phyloP scores from a whole-genome alignment of 2,113 vertebrate genomes.

The Vidua chalybeata region DNA sequence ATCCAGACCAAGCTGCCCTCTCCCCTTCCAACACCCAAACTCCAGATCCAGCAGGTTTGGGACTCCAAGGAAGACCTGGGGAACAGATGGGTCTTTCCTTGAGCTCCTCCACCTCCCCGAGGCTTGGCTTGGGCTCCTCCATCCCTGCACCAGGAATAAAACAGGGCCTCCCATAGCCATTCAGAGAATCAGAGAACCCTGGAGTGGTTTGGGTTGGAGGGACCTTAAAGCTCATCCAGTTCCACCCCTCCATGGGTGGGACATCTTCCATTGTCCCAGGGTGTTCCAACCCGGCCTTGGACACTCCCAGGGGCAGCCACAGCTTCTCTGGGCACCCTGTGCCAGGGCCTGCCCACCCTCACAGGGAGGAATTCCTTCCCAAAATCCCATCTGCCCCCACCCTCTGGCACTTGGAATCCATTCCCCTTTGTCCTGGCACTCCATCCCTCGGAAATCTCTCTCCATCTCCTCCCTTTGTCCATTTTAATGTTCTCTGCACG shows the following conservation, averaged over 20 bases:
- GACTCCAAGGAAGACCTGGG: neutral
- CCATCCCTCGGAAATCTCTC: neutral
- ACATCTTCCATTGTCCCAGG: neutral
- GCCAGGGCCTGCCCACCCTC: neutral
- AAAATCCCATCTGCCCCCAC: neutral
- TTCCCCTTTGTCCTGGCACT: neutral
- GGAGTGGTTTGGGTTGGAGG: neutral
- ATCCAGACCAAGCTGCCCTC: neutral
- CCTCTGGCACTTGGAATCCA: neutral
- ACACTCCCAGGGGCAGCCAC: neutral
- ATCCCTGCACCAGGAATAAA: neutral
- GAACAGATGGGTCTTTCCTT: neutral
- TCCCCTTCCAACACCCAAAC: neutral
- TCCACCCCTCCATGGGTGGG: neutral
- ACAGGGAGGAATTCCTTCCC: neutral
- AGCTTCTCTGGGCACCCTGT: neutral
- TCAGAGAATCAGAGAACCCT: neutral
- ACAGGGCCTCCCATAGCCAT: neutral
- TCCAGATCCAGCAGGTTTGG: neutral
- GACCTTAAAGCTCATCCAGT: neutral
- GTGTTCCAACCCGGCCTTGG: neutral
- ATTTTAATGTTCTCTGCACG: neutral
- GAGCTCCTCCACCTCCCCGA: neutral
- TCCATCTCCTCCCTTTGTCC: neutral
- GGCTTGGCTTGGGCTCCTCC: neutral